Conservation (phyloP, 1,140 invertebrate species). For the Cheumatopsyche charites region DNA sequence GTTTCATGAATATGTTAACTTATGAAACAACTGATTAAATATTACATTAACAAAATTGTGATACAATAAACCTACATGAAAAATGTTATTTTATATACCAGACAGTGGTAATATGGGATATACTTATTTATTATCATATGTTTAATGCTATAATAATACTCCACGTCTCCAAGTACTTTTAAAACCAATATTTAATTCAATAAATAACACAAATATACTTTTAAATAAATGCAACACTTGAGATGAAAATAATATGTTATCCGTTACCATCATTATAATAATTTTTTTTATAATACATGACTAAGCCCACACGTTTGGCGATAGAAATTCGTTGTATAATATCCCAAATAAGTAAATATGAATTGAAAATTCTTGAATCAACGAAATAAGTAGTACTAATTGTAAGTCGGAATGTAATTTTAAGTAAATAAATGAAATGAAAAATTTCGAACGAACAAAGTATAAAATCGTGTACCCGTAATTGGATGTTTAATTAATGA, state of each 20-base stretch:
- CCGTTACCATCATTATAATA: neutral
- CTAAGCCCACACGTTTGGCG: constrained; percentile 13
- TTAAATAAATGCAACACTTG: constrained; percentile 34
- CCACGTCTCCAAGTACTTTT: neutral
- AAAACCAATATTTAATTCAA: constrained; percentile 6
- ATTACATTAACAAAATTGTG: constrained; percentile 15
- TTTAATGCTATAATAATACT: constrained; percentile 2
- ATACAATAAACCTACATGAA: constrained; percentile 2
- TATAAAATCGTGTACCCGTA: no score
- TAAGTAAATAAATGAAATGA: neutral
- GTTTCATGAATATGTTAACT: constrained; percentile 15
- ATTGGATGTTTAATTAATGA: no score
- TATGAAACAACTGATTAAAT: constrained; percentile 16
- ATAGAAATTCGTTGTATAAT: constrained; percentile 26
- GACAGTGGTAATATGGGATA: constrained; percentile 8
- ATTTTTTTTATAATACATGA: constrained; percentile 22
- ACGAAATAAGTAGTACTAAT: neutral
- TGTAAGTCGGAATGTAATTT: neutral
- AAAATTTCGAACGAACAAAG: neutral
- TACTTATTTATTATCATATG: neutral
- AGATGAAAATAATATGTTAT: constrained; percentile 22
- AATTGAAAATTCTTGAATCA: neutral
- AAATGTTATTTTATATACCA: constrained; percentile 8
- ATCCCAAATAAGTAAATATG: neutral
- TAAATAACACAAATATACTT: constrained; percentile 32